Evolutionary conservation across 2,888 invertebrate genomes (phyloP), one percentile per base, ranked within the genome.

Genomic region (Diplolepis rosae): DNA sequence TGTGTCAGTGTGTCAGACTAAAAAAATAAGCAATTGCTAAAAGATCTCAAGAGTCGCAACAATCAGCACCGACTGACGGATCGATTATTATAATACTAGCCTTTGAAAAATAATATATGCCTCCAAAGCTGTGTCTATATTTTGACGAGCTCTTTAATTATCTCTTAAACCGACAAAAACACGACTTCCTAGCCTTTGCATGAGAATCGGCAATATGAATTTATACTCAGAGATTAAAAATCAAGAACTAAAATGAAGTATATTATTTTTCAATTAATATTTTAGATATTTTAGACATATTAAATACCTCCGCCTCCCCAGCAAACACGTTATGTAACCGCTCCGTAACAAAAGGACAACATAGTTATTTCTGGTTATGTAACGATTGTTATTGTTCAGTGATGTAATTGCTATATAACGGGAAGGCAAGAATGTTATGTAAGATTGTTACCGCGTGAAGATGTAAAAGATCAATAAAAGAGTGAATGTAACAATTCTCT

Each of bases 1-100:
- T 84, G 82, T 84, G 82, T 80, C 82, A 84, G 78, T 83, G 78
- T 83, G 84, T 75, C 83, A 79, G 72, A 75, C 70, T 30, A 50
- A 24, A 30, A 45, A 66, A 45, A 11, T 13, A 28, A 48, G 15
- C 24, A 48, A 66, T 66, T 66, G 48, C 66, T 48, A 11, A 50
- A 50, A 50, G 32, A 50, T 66, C 24, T 66, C 32, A 50, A 66
- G 28, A 50, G 13, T 48, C 24, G 45, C 42, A 28, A 48, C 28
- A 66, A 39, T 61, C 61, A 45, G 4, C 45, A 65, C 45, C 45
- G 35, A 32, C 45, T 48, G 45, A 66, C 45, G 48, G 66, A 30
- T 42, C 67, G 54, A 56, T 42, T 35, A 76, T 77, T 42, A 80
- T 79, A 77, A 65, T 79, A 80, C 74, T 65, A 80, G 73, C 66